Conservation (phyloP, 2,797 vertebrate genomes). For the Poecilia wingei region DNA sequence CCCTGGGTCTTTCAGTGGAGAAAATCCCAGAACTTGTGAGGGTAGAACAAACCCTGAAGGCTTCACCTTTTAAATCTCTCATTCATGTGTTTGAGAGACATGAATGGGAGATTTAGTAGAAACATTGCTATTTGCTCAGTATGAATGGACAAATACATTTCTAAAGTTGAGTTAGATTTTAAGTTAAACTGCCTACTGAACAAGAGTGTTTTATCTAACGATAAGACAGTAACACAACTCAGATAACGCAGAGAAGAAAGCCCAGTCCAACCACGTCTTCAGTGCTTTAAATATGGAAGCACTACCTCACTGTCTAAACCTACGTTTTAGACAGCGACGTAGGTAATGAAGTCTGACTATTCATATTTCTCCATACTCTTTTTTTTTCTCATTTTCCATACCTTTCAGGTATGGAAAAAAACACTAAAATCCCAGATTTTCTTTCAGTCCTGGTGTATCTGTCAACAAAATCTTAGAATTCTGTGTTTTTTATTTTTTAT, state of each 20-base stretch:
- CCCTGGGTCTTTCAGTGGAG: not conserved
- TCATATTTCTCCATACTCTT: not conserved
- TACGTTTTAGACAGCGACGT: not conserved
- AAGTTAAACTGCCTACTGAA: too few relatives aligned
- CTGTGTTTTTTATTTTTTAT: not conserved
- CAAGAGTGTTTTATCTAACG: not conserved
- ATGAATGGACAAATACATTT: not conserved
- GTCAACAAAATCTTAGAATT: not conserved
- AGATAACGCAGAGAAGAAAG: not conserved
- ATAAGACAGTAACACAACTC: not conserved
- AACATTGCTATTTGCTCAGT: not conserved
- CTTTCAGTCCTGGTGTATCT: too few relatives aligned
- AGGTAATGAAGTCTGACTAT: not conserved
- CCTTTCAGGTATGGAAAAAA: too few relatives aligned
- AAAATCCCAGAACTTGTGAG: not conserved
- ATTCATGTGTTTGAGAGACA: not conserved
- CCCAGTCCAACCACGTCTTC: not conserved
- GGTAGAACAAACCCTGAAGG: not conserved
- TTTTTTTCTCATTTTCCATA: not conserved
- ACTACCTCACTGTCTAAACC: not conserved
- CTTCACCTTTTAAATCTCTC: not conserved
- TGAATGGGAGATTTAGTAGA: not conserved
- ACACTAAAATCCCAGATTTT: not conserved
- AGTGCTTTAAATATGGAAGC: not conserved
- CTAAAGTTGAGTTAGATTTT: not conserved